Conservation (phyloP, 2,797 vertebrate species). For the Catamblyrhynchus diadema region DNA sequence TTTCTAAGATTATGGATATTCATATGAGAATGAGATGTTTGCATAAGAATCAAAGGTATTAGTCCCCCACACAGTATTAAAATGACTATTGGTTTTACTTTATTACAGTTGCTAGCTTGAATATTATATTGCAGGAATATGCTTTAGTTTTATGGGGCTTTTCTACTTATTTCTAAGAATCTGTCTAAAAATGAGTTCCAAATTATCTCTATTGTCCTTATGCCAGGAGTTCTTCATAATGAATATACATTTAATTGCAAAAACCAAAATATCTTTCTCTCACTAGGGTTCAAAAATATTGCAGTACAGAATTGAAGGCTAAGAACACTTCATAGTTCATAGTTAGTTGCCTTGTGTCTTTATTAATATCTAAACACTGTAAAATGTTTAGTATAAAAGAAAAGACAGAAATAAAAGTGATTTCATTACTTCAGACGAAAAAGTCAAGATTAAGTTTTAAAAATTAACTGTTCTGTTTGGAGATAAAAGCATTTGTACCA, state of each 20-base stretch:
- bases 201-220: background rate
- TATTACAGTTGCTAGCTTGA: background rate
- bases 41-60: constrained; percentile 14
- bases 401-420: background rate
- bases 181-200: background rate
- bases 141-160: background rate
- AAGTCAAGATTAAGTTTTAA: background rate
- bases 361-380: background rate
- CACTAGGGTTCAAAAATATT: background rate
- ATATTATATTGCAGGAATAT: background rate
- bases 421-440: background rate
- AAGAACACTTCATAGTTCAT: background rate
- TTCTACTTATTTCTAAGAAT: background rate
- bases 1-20: constrained; percentile 24
- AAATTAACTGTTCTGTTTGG: background rate
- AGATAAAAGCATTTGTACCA: background rate
- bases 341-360: background rate
- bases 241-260: background rate
- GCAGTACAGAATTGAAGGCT: background rate
- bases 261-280: background rate
- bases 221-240: background rate
- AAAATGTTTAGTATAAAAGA: background rate
- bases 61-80: background rate
- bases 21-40: background rate
- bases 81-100: background rate